phyloP scores from a whole-genome alignment of 2,797 vertebrate genomes.

The Nannoperca australis region DNA sequence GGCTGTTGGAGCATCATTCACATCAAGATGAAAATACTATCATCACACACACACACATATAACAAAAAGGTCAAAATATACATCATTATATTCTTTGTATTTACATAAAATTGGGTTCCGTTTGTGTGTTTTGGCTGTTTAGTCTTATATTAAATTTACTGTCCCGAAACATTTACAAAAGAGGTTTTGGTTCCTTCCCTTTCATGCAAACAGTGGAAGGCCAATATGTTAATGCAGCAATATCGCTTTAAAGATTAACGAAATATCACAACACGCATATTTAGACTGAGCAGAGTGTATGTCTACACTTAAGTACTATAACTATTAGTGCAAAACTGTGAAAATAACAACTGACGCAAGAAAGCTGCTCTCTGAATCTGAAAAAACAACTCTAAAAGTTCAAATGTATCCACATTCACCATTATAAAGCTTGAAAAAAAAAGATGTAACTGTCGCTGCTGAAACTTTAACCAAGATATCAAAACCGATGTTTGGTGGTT shows the following conservation, averaged over 20 bases:
- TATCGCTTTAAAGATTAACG: neutral
- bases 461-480: neutral
- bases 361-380: neutral
- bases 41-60: accelerated
- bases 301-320: neutral
- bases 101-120: conserved; percentile 24
- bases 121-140: conserved; percentile 11
- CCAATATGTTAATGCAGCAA: neutral
- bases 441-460: neutral
- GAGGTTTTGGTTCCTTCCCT: neutral
- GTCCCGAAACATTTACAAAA: neutral
- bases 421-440: neutral
- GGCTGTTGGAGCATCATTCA: neutral
- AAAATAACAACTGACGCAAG: neutral
- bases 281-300: neutral
- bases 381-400: neutral
- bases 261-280: neutral
- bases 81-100: conserved; percentile 7
- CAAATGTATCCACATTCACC: neutral
- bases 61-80: neutral
- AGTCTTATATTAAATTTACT: neutral
- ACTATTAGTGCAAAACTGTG: neutral
- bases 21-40: neutral
- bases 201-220: neutral
- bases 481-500: neutral